Evolutionary conservation across 2,888 invertebrate species (phyloP).

Genomic region (Drosophila greeni): DNA sequence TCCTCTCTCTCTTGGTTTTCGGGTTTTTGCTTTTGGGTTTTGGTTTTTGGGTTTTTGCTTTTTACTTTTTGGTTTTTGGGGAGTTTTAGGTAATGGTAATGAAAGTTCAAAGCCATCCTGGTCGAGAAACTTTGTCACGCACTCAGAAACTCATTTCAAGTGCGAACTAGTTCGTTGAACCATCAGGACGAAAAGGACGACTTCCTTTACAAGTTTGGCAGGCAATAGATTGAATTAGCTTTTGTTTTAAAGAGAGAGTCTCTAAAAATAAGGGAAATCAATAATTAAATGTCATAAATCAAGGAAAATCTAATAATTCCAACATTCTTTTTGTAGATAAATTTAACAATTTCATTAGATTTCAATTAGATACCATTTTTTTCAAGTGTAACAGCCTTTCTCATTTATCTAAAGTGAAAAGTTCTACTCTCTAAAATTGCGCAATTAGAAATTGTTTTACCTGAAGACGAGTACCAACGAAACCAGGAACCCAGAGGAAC

Average conservation of each 20-base stretch:
- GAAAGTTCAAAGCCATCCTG: conserved; percentile 29
- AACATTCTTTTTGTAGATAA: background rate
- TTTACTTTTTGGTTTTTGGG: too few species aligned
- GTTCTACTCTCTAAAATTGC: conserved; percentile 2
- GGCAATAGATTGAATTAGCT: background rate
- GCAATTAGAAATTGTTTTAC: conserved; percentile 24
- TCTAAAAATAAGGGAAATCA: too few species aligned
- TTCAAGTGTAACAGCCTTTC: background rate
- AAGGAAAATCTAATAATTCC: background rate
- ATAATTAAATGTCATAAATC: too few species aligned
- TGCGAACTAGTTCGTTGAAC: conserved; percentile 26
- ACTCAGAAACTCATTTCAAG: conserved; percentile 38
- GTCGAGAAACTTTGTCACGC: conserved; percentile 30
- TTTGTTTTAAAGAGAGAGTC: background rate
- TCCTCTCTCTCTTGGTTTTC: background rate
- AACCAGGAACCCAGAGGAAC: background rate
- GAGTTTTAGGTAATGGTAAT: conserved; percentile 25
- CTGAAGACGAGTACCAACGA: conserved; percentile 4
- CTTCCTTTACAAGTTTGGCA: background rate
- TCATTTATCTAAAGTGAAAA: conserved; percentile 21
- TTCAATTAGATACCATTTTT: too few species aligned
- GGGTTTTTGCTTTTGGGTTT: conserved; percentile 15
- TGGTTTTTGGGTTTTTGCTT: too few species aligned
- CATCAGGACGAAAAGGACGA: conserved; percentile 6
- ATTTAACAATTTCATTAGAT: too few species aligned